A percentile compares a stretch with the other conserved stretches of the same genome.
These are phyloP conservation scores for Pelecanus crispus DNA, from an alignment of 2,113 vertebrate species.

Conservation along the genomic window DNA sequence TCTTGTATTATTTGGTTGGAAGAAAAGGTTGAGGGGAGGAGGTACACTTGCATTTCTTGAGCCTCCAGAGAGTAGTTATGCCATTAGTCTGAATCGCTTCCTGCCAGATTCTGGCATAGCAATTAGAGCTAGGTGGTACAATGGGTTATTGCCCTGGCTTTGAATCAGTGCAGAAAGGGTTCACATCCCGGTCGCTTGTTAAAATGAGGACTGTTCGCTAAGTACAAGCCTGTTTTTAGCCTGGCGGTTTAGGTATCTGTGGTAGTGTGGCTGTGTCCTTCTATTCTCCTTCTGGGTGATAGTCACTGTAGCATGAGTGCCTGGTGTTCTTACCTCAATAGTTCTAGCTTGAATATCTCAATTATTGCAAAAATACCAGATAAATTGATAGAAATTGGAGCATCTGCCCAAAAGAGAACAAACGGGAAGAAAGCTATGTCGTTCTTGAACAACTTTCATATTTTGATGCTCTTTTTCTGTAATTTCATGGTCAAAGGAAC, in stretches of 20 bases:
- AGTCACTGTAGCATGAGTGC: background rate
- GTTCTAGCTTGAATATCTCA: background rate
- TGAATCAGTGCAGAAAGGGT: background rate
- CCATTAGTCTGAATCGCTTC: slow-evolving; percentile 24
- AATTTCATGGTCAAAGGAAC: background rate
- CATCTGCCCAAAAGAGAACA: background rate
- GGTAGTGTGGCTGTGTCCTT: background rate
- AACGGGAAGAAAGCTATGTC: background rate
- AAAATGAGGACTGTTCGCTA: background rate
- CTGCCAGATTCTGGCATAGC: background rate
- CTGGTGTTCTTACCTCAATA: background rate
- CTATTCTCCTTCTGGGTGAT: background rate
- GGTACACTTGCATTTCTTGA: background rate
- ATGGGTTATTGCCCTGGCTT: background rate
- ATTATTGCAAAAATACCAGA: background rate
- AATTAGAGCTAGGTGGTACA: background rate
- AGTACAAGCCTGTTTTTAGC: background rate
- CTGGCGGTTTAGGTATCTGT: background rate
- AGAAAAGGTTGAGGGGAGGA: background rate
- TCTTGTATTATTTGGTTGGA: background rate
- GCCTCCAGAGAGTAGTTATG: slow-evolving; percentile 7
- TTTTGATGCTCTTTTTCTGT: background rate
- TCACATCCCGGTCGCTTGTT: background rate
- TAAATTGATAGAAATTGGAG: background rate
- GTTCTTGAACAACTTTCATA: background rate